Base-by-base conservation (phyloP, 2,113 vertebrate genomes). In the Mola mola region DNA sequence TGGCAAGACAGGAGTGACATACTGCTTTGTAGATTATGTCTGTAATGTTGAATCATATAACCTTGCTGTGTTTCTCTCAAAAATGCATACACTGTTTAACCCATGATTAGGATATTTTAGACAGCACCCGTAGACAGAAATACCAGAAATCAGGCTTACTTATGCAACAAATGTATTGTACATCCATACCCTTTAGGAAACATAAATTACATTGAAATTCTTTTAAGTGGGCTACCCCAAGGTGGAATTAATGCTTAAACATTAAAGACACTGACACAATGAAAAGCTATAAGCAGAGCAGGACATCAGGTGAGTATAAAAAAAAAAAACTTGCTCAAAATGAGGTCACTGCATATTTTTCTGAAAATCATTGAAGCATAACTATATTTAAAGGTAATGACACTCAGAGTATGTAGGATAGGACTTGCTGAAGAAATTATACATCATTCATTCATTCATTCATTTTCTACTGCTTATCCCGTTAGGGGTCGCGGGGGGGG, bases 101-200 rank as follows among this genome's bases (percentile, higher is more conserved):
- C 63, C 31, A 57, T 33, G 13, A 64, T 66, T 20, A 8, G 15
- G 10, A 26, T 34, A 24, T 69, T 69, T 48, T 21, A 48, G 25
- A 57, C 36, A 46, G 28, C 22, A 17, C 20, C 28, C 6, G 4
- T 29, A 41, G 13, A 44, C 15, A 31, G 6, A 25, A 43, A 28
- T 44, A 19, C 3, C 21, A 11, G n/a, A 11, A 60, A 9, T 7
- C 9, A 29, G 6, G 28, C 9, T 29, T 29, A 29, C 28, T 29
- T 9, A 29, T 29, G n/a, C 28, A 29, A 29, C 28, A 29, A 29
- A n/a, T n/a, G n/a, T n/a, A n/a, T n/a, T n/a, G n/a, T n/a, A n/a
- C n/a, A n/a, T n/a, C n/a, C n/a, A n/a, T n/a, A n/a, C n/a, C n/a
- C n/a, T n/a, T n/a, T n/a, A n/a, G n/a, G n/a, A n/a, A n/a, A n/a